A percentile compares a stretch with the other conserved stretches of the same genome.
phyloP scores from a whole-genome alignment of 2,797 vertebrate species.

The Xerus rutilus region DNA sequence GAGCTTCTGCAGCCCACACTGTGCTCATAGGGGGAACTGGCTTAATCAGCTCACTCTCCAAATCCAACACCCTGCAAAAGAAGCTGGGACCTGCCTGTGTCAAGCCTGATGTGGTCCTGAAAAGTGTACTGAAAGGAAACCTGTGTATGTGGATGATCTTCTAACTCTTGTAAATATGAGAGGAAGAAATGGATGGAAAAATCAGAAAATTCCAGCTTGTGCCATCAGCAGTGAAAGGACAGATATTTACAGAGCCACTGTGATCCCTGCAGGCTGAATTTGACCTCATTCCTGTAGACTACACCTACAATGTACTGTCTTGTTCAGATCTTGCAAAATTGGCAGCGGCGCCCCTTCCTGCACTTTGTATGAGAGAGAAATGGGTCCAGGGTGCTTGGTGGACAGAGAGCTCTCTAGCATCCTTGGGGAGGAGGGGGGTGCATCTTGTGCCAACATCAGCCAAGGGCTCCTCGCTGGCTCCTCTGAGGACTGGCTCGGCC shows the following conservation, averaged over 20 bases:
- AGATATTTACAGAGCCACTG: not conserved
- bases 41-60: not conserved
- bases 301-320: not conserved
- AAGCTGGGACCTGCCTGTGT: not conserved
- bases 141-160: not conserved
- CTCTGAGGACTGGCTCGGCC: not conserved
- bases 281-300: not conserved
- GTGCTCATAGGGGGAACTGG: not conserved
- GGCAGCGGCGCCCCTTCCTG: not conserved
- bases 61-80: not conserved
- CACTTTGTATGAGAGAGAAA: not conserved
- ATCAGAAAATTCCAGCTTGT: not conserved
- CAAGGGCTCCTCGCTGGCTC: constrained; percentile 38
- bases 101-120: not conserved
- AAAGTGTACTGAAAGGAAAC: not conserved
- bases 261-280: not conserved
- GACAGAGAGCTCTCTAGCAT: constrained; percentile 75
- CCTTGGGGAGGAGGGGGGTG: not conserved
- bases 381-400: not conserved
- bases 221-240: not conserved
- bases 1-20: not conserved
- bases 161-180: not conserved
- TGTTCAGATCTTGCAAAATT: constrained; percentile 9
- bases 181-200: not conserved
- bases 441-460: constrained; percentile 61